Conservation (phyloP, 2,113 vertebrate species). For the Orthonyx spaldingii region DNA sequence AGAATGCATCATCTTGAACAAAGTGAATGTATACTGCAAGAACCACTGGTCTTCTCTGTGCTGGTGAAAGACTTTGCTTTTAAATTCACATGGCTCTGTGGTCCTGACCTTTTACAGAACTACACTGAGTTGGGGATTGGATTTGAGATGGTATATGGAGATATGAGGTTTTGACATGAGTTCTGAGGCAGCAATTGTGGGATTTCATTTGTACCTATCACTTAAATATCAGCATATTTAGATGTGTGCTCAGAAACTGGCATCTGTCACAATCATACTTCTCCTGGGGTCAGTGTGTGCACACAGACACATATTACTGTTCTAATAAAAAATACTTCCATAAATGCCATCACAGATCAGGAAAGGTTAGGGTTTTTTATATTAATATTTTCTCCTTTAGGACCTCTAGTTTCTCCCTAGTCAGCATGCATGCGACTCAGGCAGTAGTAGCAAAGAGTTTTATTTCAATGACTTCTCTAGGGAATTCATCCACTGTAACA, state of each 20-base stretch:
- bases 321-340: not conserved
- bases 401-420: not conserved
- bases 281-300: not conserved
- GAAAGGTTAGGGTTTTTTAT: not conserved
- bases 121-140: not conserved
- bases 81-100: not conserved
- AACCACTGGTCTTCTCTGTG: not conserved
- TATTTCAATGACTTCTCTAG: not conserved
- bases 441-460: not conserved
- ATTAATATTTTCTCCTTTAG: not conserved
- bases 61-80: not conserved
- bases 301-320: not conserved
- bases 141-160: not conserved
- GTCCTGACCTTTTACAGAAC: not conserved
- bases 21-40: not conserved
- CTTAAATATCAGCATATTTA: not conserved
- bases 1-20: not conserved
- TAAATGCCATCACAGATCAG: not conserved
- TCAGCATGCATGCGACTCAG: not conserved
- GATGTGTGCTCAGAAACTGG: not conserved
- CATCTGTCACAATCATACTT: not conserved
- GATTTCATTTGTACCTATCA: not conserved
- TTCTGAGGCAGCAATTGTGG: not conserved
- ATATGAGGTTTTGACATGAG: not conserved
- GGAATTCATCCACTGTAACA: not conserved